phyloP scores from a whole-genome alignment of 2,888 invertebrate genomes.

The Pseudococcus viburni region DNA sequence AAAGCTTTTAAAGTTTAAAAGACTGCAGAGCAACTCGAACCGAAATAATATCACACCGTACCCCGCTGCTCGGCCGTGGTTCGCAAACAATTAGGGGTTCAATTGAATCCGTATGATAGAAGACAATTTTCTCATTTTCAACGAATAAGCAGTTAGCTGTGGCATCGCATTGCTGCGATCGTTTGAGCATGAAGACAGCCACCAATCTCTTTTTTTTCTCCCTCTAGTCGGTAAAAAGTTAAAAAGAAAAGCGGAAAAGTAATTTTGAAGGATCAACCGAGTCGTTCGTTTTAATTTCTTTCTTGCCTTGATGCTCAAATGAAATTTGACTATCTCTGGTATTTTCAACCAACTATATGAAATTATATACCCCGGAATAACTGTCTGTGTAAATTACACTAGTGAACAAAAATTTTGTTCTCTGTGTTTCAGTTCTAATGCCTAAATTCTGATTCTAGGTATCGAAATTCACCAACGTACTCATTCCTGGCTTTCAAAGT shows the following conservation, averaged over 20 bases:
- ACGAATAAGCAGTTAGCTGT: slow-evolving; percentile 62
- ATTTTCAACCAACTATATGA: not conserved
- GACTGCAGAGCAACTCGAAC: slow-evolving; percentile 60
- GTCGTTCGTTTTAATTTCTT: slow-evolving; percentile 57
- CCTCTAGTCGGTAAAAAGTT: not conserved
- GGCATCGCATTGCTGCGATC: slow-evolving; percentile 57
- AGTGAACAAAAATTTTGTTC: too few relatives aligned
- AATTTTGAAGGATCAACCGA: slow-evolving; percentile 58
- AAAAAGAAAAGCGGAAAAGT: slow-evolving; percentile 58
- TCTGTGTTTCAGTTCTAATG: too few relatives aligned
- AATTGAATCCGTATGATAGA: slow-evolving; percentile 65
- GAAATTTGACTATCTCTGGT: not conserved
- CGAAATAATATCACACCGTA: slow-evolving; percentile 62
- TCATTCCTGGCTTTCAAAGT: too few relatives aligned
- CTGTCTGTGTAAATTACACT: too few relatives aligned
- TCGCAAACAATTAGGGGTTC: slow-evolving; percentile 66
- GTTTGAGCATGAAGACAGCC: slow-evolving; percentile 63
- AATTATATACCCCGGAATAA: not conserved
- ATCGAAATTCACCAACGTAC: too few relatives aligned
- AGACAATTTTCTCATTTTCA: slow-evolving; percentile 65
- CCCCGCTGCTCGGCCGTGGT: slow-evolving; percentile 45
- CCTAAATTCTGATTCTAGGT: too few relatives aligned
- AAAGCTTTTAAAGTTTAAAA: slow-evolving; percentile 61
- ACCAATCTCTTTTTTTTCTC: slow-evolving; percentile 29
- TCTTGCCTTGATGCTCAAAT: not conserved